Conservation (phyloP, 2,113 vertebrate genomes). For the Halichoeres trimaculatus region DNA sequence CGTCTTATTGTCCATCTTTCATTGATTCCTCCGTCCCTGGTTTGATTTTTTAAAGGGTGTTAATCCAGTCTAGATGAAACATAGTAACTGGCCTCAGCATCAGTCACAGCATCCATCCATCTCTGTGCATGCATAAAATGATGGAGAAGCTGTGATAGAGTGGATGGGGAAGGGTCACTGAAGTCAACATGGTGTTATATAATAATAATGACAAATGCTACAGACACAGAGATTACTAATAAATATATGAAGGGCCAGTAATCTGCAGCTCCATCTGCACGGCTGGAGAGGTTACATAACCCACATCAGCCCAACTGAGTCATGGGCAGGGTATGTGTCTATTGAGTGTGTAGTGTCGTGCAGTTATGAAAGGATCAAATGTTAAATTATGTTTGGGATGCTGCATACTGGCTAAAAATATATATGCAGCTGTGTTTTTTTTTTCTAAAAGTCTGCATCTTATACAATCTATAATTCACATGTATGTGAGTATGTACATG, state of each 20-base stretch:
- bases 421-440: neutral
- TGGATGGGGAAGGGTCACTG: constrained; percentile 35
- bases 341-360: constrained; percentile 7
- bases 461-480: constrained; percentile 7
- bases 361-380: constrained; percentile 39
- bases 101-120: constrained; percentile 4
- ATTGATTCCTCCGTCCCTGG: constrained; percentile 22
- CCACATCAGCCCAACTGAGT: constrained; percentile 56
- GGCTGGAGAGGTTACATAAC: constrained; percentile 69
- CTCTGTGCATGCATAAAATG: neutral
- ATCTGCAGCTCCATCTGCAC: constrained; percentile 75
- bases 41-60: constrained; percentile 24
- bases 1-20: neutral
- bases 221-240: constrained; percentile 74
- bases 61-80: constrained; percentile 25
- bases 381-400: constrained; percentile 43
- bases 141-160: constrained; percentile 10
- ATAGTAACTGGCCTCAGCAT: neutral
- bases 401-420: neutral
- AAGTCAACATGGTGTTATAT: constrained; percentile 53
- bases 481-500: neutral
- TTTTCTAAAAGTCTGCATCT: constrained; percentile 2
- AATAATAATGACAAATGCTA: constrained; percentile 62
- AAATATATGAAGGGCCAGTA: constrained; percentile 61
- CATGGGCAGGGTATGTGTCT: constrained; percentile 40